phyloP scores from a whole-genome alignment of 2,113 vertebrate genomes.

The Fregetta grallaria region DNA sequence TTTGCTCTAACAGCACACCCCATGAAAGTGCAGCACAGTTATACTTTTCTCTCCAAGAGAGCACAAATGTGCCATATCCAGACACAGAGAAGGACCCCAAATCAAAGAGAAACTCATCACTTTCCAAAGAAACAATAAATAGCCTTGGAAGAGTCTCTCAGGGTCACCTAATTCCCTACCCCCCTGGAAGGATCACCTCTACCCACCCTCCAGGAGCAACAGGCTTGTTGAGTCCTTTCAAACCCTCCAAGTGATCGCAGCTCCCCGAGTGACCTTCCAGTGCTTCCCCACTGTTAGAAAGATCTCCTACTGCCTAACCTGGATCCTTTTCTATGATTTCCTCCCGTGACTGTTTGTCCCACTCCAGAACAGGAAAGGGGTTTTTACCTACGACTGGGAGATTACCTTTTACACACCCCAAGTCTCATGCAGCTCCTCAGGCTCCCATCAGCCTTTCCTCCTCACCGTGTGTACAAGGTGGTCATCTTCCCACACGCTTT shows the following conservation, averaged over 20 bases:
- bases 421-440: not conserved
- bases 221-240: not conserved
- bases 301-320: not conserved
- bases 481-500: not conserved
- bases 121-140: not conserved
- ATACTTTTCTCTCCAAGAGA: not conserved
- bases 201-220: not conserved
- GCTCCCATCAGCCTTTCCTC: not conserved
- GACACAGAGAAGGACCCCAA: not conserved
- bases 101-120: not conserved
- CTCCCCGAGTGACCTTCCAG: not conserved
- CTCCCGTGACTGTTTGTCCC: not conserved
- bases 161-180: not conserved
- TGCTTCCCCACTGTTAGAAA: not conserved
- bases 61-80: not conserved
- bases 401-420: not conserved
- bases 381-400: not conserved
- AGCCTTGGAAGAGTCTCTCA: not conserved
- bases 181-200: not conserved
- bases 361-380: not conserved
- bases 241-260: not conserved
- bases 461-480: not conserved
- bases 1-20: not conserved
- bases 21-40: rapidly evolving
- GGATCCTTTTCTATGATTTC: not conserved